phyloP scores from a whole-genome alignment of 1,140 invertebrate genomes.

The Mercenaria mercenaria region DNA sequence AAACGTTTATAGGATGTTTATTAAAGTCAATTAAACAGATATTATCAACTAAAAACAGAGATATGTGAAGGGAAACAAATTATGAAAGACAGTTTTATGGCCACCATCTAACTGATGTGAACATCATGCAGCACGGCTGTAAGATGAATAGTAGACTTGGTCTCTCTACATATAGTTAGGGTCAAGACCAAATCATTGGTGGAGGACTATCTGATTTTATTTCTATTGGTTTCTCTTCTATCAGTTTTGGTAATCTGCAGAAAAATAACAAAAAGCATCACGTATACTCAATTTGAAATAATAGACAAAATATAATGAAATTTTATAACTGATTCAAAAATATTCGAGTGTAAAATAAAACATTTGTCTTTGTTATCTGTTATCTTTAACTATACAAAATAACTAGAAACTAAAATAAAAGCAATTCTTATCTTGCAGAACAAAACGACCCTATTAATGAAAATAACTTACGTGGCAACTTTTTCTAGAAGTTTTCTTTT shows the following conservation, averaged over 20 bases:
- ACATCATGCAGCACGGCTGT: background rate
- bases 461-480: constrained; percentile 73
- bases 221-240: constrained; percentile 61
- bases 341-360: no score
- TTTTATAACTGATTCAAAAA: no score
- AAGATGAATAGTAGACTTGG: background rate
- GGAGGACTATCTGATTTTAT: constrained; percentile 47
- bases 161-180: background rate
- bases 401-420: no score
- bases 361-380: no score
- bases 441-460: no score
- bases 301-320: no score
- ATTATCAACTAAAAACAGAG: background rate
- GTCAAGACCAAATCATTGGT: constrained; percentile 53
- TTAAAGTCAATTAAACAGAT: no score
- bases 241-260: constrained; percentile 69
- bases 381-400: no score
- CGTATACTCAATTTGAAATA: no score
- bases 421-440: no score
- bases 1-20: no score
- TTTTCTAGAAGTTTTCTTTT: constrained; percentile 73
- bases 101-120: background rate
- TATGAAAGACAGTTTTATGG: constrained; percentile 20
- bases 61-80: no score
- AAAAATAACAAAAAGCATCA: background rate